These are phyloP conservation scores for Australoheros facetus DNA, from an alignment of 2,797 vertebrate genomes.

Conservation along the genomic window DNA sequence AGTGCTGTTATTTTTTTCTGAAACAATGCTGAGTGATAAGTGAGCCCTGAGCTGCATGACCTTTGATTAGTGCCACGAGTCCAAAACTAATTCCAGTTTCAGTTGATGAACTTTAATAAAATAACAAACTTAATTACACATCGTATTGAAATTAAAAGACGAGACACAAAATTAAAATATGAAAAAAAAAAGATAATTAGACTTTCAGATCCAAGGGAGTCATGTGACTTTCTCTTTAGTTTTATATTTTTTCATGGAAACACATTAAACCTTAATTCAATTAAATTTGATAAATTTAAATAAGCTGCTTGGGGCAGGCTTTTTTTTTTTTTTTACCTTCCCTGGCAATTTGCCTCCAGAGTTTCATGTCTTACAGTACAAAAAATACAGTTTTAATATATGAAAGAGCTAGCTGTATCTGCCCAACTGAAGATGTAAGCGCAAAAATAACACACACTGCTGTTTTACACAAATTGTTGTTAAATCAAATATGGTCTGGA, in stretches of 20 bases:
- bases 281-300: constrained; percentile 8
- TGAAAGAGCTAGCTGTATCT: background rate
- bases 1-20: background rate
- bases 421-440: background rate
- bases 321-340: background rate
- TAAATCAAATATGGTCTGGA: background rate
- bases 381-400: background rate
- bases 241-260: background rate
- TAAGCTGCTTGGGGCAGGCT: background rate
- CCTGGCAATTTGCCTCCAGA: background rate
- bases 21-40: background rate
- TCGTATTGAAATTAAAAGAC: background rate
- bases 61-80: background rate
- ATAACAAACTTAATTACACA: background rate
- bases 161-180: background rate
- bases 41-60: background rate
- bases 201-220: background rate
- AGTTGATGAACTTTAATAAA: background rate
- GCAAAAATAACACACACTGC: background rate
- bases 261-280: background rate
- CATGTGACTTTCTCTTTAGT: background rate
- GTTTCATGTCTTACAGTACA: background rate
- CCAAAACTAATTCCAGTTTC: background rate
- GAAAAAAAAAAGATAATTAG: background rate
- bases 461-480: background rate